Evolutionary conservation across 2,888 invertebrate genomes (phyloP), one percentile per base, ranked within the genome.

Genomic region (Ditula angustiorana): DNA sequence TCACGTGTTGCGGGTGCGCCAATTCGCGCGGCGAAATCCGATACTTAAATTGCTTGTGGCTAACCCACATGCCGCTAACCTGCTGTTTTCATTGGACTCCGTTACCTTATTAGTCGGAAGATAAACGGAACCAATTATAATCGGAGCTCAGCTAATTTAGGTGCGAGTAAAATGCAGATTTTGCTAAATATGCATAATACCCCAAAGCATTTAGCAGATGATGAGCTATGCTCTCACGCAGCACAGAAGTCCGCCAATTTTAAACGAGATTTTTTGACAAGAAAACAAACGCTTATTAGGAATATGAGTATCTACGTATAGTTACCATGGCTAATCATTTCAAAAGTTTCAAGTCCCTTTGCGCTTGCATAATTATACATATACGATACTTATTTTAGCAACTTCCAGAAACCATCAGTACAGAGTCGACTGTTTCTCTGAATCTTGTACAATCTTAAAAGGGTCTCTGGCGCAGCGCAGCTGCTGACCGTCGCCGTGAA

Each of bases 381-480:
- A 11, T 19, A 10, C n/a, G 19, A 7, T 28, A 11, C 8, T 44
- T 41, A 23, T 53, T 50, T 33, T 47, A 49, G 19, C 30, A 53
- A 52, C 21, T 61, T 52, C 50, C 35, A 44, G 26, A 63, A 58
- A 11, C 47, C 50, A 53, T 50, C 21, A 74, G 77, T n/a, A n/a
- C 76, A 74, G 77, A 79, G 74, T 77, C 71, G 66, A 71, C 77
- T 78, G 81, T 80, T 81, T 79, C 82, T 82, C 86, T 79, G 78
- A 85, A 82, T 83, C 84, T 82, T 83, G 82, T 85, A 85, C 83
- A 87, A 85, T 86, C 87, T 84, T 87, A 88, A 90, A 88, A 86
- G 87, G 86, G 86, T 86, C 85, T 88, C 87, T 84, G 80, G 79
- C 80, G 87, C 85, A 79, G 79, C 80, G 88, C 91, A 91, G 91